Conservation (phyloP, 2,888 invertebrate species). For the Nemapogon koenigi region DNA sequence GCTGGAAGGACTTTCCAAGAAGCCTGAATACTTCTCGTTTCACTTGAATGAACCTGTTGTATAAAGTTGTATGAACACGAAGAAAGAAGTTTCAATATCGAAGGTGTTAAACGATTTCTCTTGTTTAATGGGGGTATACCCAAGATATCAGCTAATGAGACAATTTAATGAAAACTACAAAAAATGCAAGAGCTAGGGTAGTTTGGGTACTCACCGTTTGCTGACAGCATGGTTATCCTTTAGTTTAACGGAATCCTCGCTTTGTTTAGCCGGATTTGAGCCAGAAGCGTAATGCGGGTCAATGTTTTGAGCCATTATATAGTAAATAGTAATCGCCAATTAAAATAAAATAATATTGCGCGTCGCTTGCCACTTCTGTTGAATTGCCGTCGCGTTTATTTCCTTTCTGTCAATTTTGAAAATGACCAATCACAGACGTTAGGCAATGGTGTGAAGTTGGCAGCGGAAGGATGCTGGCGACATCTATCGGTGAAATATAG, state of each 20-base stretch:
- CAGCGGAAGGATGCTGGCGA: slow-evolving; percentile 18
- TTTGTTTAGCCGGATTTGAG: slow-evolving; percentile 77
- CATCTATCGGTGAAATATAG: slow-evolving; percentile 24
- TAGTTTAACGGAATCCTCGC: slow-evolving; percentile 77
- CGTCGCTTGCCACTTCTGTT: slow-evolving; percentile 41
- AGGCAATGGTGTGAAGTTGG: slow-evolving; percentile 51
- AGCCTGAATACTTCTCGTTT: too few relatives aligned
- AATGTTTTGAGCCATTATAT: slow-evolving; percentile 92
- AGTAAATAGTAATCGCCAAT: too few relatives aligned
- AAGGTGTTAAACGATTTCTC: too few relatives aligned
- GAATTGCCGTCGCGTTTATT: slow-evolving; percentile 36
- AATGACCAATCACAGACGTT: slow-evolving; percentile 50
- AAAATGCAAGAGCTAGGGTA: too few relatives aligned
- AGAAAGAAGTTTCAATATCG: too few relatives aligned
- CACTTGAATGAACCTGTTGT: too few relatives aligned
- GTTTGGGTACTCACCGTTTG: slow-evolving; percentile 73
- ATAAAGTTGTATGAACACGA: too few relatives aligned
- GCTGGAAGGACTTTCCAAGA: too few relatives aligned
- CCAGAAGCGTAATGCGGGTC: slow-evolving; percentile 81
- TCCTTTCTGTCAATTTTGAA: slow-evolving; percentile 59
- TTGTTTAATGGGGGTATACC: too few relatives aligned
- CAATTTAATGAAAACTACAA: too few relatives aligned
- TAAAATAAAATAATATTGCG: too few relatives aligned
- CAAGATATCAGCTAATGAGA: too few relatives aligned
- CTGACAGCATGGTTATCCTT: slow-evolving; percentile 89